Percentiles rank a stretch among this genome's conserved stretches.
phyloP scores from a whole-genome alignment of 2,113 vertebrate genomes.

The Platycercus adscitus region DNA sequence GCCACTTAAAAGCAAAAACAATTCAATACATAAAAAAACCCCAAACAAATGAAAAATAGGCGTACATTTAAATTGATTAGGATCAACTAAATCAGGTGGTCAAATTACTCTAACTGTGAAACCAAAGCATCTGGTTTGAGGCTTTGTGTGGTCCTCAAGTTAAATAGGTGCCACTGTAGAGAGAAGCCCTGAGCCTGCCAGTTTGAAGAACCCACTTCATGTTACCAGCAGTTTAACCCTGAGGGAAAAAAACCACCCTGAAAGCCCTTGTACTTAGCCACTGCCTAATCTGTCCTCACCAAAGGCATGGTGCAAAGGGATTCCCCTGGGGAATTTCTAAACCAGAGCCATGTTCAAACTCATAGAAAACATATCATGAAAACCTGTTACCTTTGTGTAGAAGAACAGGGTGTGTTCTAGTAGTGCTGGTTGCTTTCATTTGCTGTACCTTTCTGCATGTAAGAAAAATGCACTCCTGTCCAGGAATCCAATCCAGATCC shows the following conservation, averaged over 20 bases:
- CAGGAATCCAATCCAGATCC: neutral
- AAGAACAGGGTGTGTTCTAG: neutral
- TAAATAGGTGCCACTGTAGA: neutral
- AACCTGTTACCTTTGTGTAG: neutral
- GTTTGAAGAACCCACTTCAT: neutral
- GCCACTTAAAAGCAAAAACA: neutral
- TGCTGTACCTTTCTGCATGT: neutral
- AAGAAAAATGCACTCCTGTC: neutral
- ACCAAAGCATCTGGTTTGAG: accelerated
- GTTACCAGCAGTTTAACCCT: neutral
- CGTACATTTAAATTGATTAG: neutral
- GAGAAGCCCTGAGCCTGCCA: neutral
- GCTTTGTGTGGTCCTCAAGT: neutral
- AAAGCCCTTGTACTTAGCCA: accelerated
- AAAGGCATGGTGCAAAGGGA: neutral
- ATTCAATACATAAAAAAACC: neutral
- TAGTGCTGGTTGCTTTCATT: neutral
- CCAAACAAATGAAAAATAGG: neutral
- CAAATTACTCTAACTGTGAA: neutral
- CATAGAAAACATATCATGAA: neutral
- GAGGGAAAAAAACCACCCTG: neutral
- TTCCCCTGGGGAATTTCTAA: neutral
- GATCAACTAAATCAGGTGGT: neutral
- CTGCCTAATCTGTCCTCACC: neutral
- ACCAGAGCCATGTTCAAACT: neutral